phyloP scores from a whole-genome alignment of 2,113 vertebrate genomes.

The Cyprichromis sp. region DNA sequence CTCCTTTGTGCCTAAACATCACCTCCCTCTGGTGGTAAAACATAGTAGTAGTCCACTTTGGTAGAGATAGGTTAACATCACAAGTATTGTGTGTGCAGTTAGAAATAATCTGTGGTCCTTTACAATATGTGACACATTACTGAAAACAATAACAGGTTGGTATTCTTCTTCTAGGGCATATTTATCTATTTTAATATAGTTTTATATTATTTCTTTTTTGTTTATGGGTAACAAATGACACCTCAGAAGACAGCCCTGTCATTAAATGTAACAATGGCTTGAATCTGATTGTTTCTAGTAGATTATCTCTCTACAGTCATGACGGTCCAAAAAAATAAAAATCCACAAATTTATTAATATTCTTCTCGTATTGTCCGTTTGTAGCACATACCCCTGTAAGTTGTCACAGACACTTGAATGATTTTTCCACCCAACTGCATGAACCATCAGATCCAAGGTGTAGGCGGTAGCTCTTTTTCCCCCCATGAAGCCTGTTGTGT shows the following conservation, averaged over 20 bases:
- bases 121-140: not conserved
- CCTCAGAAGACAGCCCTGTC: not conserved
- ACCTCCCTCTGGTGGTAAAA: conserved; percentile 52
- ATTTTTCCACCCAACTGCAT: not conserved
- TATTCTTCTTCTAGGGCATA: not conserved
- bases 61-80: not conserved
- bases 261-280: not conserved
- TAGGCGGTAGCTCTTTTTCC: not conserved
- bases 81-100: not conserved
- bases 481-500: not conserved
- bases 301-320: not conserved
- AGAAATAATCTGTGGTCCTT: not conserved
- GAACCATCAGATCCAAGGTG: not conserved
- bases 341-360: not conserved
- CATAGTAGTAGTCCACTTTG: not conserved
- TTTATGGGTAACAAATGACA: not conserved
- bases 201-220: not conserved
- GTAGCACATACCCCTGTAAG: not conserved
- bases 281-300: not conserved
- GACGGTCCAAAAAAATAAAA: not conserved
- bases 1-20: conserved; percentile 20
- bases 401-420: not conserved
- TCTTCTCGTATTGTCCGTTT: not conserved
- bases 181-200: not conserved
- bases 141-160: not conserved